Evolutionary conservation across 2,797 vertebrate species (phyloP).

Genomic region (Manis pentadactyla): DNA sequence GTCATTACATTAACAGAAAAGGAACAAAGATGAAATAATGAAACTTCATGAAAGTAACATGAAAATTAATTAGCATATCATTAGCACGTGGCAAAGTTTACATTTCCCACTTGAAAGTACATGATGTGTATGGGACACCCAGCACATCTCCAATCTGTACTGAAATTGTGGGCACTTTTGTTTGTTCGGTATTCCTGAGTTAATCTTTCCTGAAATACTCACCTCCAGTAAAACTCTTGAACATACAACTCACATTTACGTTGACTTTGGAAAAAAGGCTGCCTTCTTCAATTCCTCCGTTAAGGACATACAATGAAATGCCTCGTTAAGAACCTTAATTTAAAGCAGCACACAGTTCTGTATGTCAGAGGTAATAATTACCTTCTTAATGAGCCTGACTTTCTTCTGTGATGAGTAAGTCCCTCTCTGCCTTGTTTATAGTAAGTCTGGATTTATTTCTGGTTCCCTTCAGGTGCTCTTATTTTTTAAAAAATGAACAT

Average conservation of each 20-base stretch:
- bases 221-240: not conserved
- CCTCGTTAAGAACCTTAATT: slow-evolving; percentile 77
- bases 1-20: not conserved
- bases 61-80: slow-evolving; percentile 3
- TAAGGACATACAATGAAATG: slow-evolving; percentile 74
- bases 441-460: slow-evolving; percentile 62
- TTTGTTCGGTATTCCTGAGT: not conserved
- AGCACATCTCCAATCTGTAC: not conserved
- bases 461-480: slow-evolving; percentile 64
- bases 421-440: slow-evolving; percentile 64
- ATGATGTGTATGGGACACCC: not conserved
- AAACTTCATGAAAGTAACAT: not conserved
- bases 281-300: slow-evolving; percentile 20
- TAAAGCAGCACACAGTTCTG: slow-evolving; percentile 66
- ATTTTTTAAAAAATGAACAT: not conserved
- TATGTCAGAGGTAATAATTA: slow-evolving; percentile 71
- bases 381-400: slow-evolving; percentile 60
- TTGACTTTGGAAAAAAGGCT: slow-evolving; percentile 13
- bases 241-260: not conserved
- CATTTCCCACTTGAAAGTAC: not conserved
- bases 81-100: slow-evolving; percentile 59
- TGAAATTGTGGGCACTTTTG: not conserved
- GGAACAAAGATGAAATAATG: not conserved
- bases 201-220: not conserved
- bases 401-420: slow-evolving; percentile 65